Percentiles rank a stretch among this genome's conserved stretches.
These are phyloP conservation scores for Symphodus melops DNA, from an alignment of 2,113 vertebrate genomes.

Conservation along the genomic window DNA sequence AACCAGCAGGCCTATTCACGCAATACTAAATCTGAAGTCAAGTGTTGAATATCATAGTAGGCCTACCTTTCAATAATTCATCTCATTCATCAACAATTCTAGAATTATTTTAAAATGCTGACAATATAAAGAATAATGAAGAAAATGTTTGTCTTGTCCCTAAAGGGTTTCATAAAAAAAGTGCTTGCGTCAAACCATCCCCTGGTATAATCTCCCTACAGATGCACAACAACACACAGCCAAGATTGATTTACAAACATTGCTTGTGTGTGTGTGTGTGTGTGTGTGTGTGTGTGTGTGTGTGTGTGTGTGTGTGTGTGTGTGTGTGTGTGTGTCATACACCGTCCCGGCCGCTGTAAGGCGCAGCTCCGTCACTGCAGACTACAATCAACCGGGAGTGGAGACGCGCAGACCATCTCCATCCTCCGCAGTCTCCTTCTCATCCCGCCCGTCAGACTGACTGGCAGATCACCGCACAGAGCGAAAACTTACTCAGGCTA, in stretches of 20 bases:
- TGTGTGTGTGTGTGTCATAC: constrained; percentile 9
- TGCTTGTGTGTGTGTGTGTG: neutral
- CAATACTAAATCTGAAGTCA: too few relatives aligned
- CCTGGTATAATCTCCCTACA: constrained; percentile 20
- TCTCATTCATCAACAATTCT: too few relatives aligned
- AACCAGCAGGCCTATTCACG: too few relatives aligned
- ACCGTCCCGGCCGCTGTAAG: constrained; percentile 48
- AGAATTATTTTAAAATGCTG: too few relatives aligned
- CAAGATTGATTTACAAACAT: neutral
- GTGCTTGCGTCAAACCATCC: constrained; percentile 1
- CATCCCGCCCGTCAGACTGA: constrained; percentile 45
- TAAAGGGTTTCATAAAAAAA: neutral
- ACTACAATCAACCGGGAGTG: constrained; percentile 27
- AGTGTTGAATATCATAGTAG: too few relatives aligned
- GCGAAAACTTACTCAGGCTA: neutral
- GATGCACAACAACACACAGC: constrained; percentile 5
- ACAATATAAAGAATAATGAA: neutral
- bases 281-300: neutral
- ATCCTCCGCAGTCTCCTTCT: constrained; percentile 75
- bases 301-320: too few relatives aligned
- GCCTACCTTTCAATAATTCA: too few relatives aligned
- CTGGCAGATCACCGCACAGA: constrained; percentile 9
- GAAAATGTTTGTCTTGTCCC: neutral
- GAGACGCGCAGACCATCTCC: constrained; percentile 52
- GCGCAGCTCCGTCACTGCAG: constrained; percentile 56